These are phyloP conservation scores for Hydrochoerus hydrochaeris DNA, from an alignment of 2,113 vertebrate species.

Conservation along the genomic window DNA sequence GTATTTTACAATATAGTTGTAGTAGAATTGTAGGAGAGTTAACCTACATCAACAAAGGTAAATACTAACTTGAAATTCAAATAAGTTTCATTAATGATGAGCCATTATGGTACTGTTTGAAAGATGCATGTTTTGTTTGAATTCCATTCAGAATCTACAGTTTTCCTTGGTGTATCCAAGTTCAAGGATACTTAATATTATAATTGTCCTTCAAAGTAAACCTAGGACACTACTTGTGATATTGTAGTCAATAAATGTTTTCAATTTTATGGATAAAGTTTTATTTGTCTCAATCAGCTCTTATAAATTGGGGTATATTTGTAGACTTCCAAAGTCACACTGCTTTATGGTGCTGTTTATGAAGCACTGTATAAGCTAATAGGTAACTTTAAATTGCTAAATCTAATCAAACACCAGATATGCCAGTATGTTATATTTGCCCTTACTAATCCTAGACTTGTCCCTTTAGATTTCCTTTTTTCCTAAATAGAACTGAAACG, in stretches of 20 bases:
- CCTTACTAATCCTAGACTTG: not conserved
- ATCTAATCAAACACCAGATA: not conserved
- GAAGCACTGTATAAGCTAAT: not conserved
- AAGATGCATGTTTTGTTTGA: not conserved
- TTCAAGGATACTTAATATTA: not conserved
- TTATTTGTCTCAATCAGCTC: not conserved
- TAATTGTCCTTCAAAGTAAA: not conserved
- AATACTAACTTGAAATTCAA: conserved; percentile 39
- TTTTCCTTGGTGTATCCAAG: not conserved
- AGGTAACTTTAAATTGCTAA: not conserved
- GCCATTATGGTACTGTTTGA: not conserved
- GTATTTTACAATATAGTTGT: not conserved
- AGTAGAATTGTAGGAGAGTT: not conserved
- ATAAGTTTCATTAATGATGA: not conserved
- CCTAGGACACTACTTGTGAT: not conserved
- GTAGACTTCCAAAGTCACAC: not conserved
- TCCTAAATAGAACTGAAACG: not conserved
- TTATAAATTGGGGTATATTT: not conserved
- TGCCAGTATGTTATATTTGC: not conserved
- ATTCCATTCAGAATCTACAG: not conserved
- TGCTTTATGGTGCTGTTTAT: not conserved
- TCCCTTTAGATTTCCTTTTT: not conserved
- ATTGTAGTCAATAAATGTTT: not conserved
- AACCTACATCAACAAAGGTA: not conserved
- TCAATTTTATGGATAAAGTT: not conserved